These are phyloP conservation scores for Patella ulyssiponensis DNA, from an alignment of 2,888 invertebrate genomes.

Conservation along the genomic window DNA sequence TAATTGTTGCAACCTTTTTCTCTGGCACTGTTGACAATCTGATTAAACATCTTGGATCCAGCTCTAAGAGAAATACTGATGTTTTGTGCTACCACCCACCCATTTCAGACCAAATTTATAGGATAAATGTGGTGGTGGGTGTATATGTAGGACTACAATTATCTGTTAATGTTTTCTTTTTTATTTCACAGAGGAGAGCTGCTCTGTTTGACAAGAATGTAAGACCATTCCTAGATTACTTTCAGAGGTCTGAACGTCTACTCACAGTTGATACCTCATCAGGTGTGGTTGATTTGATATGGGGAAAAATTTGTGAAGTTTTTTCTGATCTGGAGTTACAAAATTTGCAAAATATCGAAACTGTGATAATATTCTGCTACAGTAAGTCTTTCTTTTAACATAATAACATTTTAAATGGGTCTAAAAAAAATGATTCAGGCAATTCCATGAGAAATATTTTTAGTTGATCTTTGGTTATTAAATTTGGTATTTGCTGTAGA, in stretches of 20 bases:
- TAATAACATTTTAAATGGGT: not conserved
- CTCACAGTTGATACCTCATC: conserved; percentile 66
- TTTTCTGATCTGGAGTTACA: conserved; percentile 56
- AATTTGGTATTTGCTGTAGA: too few species aligned
- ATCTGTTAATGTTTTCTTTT: not conserved
- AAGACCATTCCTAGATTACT: conserved; percentile 62
- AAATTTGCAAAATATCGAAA: conserved; percentile 55
- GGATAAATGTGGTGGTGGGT: too few species aligned
- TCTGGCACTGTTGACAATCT: too few species aligned
- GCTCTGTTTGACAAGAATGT: conserved; percentile 61
- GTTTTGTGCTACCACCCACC: too few species aligned
- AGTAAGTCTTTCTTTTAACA: conserved; percentile 50
- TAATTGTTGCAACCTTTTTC: too few species aligned
- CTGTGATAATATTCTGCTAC: conserved; percentile 66
- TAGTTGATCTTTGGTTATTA: too few species aligned
- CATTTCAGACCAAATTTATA: too few species aligned
- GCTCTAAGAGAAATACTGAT: too few species aligned
- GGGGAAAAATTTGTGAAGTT: conserved; percentile 62
- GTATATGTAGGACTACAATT: too few species aligned
- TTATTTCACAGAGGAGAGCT: conserved; percentile 60
- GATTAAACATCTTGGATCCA: too few species aligned
- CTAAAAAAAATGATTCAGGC: not conserved
- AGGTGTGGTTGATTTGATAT: conserved; percentile 60
- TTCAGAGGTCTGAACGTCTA: conserved; percentile 56
- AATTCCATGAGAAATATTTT: too few species aligned